Base-by-base conservation (phyloP, 2,888 invertebrate genomes). In the Chaitophorus viminalis region DNA sequence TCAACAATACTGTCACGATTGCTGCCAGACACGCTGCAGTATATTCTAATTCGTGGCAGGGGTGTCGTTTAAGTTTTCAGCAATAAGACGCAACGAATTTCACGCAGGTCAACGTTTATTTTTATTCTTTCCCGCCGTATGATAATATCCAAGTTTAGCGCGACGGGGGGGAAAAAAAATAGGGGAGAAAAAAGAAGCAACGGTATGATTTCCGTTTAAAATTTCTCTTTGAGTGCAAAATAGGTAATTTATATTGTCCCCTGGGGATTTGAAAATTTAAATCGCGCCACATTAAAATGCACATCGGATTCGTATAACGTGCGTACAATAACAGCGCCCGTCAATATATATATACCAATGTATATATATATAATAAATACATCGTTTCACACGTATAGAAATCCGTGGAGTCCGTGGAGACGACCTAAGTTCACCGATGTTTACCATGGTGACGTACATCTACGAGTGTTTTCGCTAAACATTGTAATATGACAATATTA, bases 181-280 rank as follows among this genome's bases (percentile, higher is more conserved):
- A 1, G 8, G 39, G 39, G 39, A 8, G 39, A 8, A 8, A 79
- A 60, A 36, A 33, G 21, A 33, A 60, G 33, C 60, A 65, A 60
- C 31, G n/a, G 33, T 65, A 36, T 36, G 52, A 29, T 68, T 60
- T 60, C 60, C 31, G 60, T 54, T n/a, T n/a, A 68, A n/a, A 68
- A 29, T n/a, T 68, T 52, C 52, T 31, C 77, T 77, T 77, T 36
- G 78, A 78, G 54, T 25, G 54, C 79, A 33, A 60, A 29, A 33
- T 60, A 60, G n/a, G n/a, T 68, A 68, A 68, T 68, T n/a, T 68
- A 79, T 36, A 65, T 36, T 18, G n/a, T 60, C 79, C 60, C 36
- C 60, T 60, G 60, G 60, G 79, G 60, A 60, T 79, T 60, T 79
- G n/a, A 79, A 65, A 79, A 79, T 79, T 79, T 60, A 65, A 79